phyloP scores from a whole-genome alignment of 1,140 invertebrate species.

The Heliconius hewitsoni region DNA sequence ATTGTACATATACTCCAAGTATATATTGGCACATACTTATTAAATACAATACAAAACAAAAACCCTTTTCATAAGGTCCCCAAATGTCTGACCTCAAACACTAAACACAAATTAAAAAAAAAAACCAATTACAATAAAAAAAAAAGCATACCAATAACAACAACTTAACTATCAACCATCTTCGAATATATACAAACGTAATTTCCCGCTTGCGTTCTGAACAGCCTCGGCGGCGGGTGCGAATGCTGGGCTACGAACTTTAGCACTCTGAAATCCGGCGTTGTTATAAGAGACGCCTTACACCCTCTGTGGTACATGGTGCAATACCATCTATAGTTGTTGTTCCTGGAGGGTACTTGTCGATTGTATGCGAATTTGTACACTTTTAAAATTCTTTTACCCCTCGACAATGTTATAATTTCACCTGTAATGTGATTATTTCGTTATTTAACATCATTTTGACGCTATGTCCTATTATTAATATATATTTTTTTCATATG shows the following conservation, averaged over 20 bases:
- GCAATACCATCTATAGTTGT: slow-evolving; percentile 45
- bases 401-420: slow-evolving; percentile 19
- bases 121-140: neutral
- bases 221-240: slow-evolving; percentile 25
- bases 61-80: too few species aligned
- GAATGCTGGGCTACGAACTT: slow-evolving; percentile 9
- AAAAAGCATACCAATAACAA: neutral
- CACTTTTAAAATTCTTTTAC: slow-evolving; percentile 20
- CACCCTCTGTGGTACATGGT: slow-evolving; percentile 45
- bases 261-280: neutral
- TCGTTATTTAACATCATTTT: neutral
- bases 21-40: too few species aligned
- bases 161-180: neutral
- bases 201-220: slow-evolving; percentile 25
- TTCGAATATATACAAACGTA: slow-evolving; percentile 16
- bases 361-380: slow-evolving; percentile 30
- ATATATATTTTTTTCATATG: neutral
- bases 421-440: slow-evolving; percentile 18
- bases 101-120: neutral
- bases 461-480: neutral
- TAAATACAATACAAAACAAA: too few species aligned
- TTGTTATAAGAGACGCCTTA: slow-evolving; percentile 38
- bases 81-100: neutral
- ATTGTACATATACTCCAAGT: too few species aligned
- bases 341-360: slow-evolving; percentile 20